Conservation (phyloP, 2,113 vertebrate species). For the Pitta sordida region DNA sequence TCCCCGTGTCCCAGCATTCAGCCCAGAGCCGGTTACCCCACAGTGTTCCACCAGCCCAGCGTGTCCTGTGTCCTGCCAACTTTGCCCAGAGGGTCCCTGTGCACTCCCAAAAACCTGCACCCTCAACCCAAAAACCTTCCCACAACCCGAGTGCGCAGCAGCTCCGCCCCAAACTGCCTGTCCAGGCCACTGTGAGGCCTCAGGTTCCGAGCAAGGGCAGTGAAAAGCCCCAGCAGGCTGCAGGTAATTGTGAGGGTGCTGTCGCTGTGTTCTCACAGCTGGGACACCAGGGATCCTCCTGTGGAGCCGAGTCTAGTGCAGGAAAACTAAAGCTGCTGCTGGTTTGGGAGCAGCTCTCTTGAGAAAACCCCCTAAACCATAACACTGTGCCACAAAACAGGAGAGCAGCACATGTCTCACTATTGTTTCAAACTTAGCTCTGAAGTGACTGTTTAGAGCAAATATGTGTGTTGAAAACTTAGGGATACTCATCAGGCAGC, state of each 20-base stretch:
- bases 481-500: neutral
- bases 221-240: conserved; percentile 32
- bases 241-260: conserved; percentile 29
- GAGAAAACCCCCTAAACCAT: too few species aligned
- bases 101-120: conserved; percentile 26
- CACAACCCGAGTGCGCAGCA: neutral
- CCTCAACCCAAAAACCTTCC: conserved; percentile 28
- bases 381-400: neutral
- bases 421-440: neutral
- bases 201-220: neutral
- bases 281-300: neutral
- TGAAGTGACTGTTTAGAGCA: neutral
- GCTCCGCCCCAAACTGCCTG: neutral
- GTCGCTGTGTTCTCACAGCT: neutral
- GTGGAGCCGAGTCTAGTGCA: neutral
- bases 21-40: conserved; percentile 37
- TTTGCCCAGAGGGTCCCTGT: conserved; percentile 77
- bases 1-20: conserved; percentile 69
- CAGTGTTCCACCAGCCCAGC: conserved; percentile 61
- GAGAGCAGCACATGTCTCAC: neutral
- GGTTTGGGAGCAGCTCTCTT: neutral
- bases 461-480: neutral
- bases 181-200: neutral
- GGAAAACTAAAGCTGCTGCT: neutral
- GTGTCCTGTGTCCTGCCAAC: conserved; percentile 77